Base-by-base conservation (phyloP, 2,113 vertebrate species). In the Neomonachus schauinslandi region DNA sequence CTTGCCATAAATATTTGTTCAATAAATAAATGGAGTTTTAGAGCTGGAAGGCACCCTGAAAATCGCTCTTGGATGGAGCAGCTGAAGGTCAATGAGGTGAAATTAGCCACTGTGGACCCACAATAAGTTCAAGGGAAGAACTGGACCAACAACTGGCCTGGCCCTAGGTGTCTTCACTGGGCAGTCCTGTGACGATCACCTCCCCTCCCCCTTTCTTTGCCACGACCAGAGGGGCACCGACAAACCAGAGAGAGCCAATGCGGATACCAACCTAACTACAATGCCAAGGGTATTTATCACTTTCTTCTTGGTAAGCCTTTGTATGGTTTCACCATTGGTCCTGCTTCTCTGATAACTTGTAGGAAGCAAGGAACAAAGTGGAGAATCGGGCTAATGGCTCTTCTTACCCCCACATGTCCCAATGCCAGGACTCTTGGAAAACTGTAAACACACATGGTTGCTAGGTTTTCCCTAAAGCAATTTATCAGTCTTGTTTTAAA, bases 1-100 rank as follows among this genome's bases (percentile, higher is more conserved):
- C 49, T 53, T 92, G 96, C 74, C 61, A 36, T 53, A 83, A 87
- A 59, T 84, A 61, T 11, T 91, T 89, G 57, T 46, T 94, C 69
- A 91, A 6, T n/a, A 76, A 69, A 36, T 10, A 39, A 31, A 76
- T 42, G 80, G 24, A 5, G 7, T 76, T 84, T 71, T 42, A 74
- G 55, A 95, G 49, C 15, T 72, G 26, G 65, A 42, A 94, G 67
- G 46, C 71, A 16, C 31, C 53, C 33, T 42, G 33, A 61, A 86
- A 53, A 76, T 55, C 7, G 15, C 49, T 91, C 59, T 42, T 55
- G 7, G 22, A 28, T 63, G n/a, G 51, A 57, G 36, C 19, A 63
- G 33, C 49, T 55, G 33, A 84, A 61, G 74, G 51, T 42, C 49
- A 51, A 15, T 0, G 22, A 72, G 46, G 51, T 74, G 51, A 85